Base-by-base conservation (phyloP, 2,113 vertebrate genomes). In the Porphyrio hochstetteri region DNA sequence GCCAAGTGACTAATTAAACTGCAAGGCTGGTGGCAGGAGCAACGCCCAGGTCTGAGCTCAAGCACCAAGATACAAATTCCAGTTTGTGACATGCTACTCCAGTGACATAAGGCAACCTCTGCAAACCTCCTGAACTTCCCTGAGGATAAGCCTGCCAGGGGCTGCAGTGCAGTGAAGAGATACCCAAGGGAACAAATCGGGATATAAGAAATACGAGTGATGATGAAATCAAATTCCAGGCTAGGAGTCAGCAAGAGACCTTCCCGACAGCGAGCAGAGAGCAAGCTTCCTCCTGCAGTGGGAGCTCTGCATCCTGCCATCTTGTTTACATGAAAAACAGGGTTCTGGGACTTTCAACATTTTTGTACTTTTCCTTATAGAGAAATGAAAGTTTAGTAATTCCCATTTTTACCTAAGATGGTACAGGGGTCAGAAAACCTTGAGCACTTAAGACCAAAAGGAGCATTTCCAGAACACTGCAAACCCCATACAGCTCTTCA, bases 141-240 rank as follows among this genome's bases (percentile, higher is more conserved):
- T 33, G 16, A 2, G 59, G 42, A 1, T 13, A 4, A 7, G 38
- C 3, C 52, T 82, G 80, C 55, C 40, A 4, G 63, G 5, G 35
- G 12, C 55, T 67, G 91, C 71, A 35, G 11, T 0, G 24, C 2
- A 46, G 21, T 0, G 8, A 48, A 33, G n/a, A 75, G 38, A 40
- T 3, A 60, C n/a, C 35, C 1, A 31, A 65, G 59, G 2, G 3
- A 2, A 2, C 44, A 57, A 14, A 38, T 5, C 28, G 6, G 68
- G 31, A 24, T 38, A 4, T 6, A 17, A 29, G n/a, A 78, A 81
- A 86, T 1, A 5, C 6, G 4, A 35, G 46, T 3, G 36, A 25
- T 20, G 50, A 18, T 5, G 74, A 86, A 80, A 57, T 7, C 57
- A 15, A 42, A 81, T 12, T 6, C 44, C 77, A 72, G 68, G 59